Base-by-base conservation (phyloP, 2,797 vertebrate species). In the Hoplostethus mediterraneus region DNA sequence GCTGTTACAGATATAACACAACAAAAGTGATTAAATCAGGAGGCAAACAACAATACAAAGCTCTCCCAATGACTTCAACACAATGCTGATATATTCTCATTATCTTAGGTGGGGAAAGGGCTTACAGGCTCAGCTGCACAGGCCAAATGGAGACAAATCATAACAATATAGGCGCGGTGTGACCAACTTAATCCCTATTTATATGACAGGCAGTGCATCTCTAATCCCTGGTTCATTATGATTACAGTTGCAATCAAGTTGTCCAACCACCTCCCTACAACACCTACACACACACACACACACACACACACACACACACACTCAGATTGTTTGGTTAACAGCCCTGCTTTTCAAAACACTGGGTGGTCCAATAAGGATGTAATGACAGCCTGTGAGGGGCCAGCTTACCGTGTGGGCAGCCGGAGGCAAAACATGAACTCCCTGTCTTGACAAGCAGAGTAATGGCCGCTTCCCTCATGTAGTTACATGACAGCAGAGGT, bases 111-210 rank as follows among this genome's bases (percentile, higher is more conserved):
- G 80, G 70, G 86, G 79, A 75, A 79, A 73, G 74, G 83, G 82
- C 87, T 92, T 85, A 90, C 82, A 86, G 87, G 90, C 90, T 91
- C 87, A 89, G 85, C 90, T 87, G 88, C 87, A 78, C 81, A 67
- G 82, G 84, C 88, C 86, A 87, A 93, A 93, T 89, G 87, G 90
- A 91, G 90, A 91, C 90, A 87, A 90, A 92, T 92, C 83, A 88
- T 85, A 83, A 90, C 87, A 91, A 91, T 91, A 87, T 84, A 81
- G 81, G 79, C 48, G 48, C 85, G 5, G 51, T 87, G 85, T 88
- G 88, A 87, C 87, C 87, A 90, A 83, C 81, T 91, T 89, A 91
- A 91, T 90, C 88, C 84, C 81, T 78, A 71, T 92, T 90, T 87
- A 83, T 85, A 71, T 86, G 84, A 88, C 90, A 89, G 85, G 80